Conservation (phyloP, 1,140 invertebrate genomes). For the Octopus bimaculoides region DNA sequence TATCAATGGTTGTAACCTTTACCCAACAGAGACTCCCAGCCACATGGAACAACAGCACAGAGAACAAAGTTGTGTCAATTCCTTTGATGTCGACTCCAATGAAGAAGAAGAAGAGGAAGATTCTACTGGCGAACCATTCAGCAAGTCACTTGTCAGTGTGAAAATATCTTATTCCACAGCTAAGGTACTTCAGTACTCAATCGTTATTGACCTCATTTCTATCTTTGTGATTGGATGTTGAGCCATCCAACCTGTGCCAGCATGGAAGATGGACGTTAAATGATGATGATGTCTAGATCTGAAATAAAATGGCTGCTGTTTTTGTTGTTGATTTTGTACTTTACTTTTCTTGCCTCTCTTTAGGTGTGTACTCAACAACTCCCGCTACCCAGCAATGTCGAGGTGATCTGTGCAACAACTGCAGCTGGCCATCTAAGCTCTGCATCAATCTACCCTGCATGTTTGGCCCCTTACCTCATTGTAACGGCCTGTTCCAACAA, state of each 20-base stretch:
- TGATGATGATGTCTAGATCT: too few species aligned
- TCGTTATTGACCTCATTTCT: too few species aligned
- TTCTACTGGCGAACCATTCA: constrained; percentile 2
- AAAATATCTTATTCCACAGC: constrained; percentile 42
- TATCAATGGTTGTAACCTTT: too few species aligned
- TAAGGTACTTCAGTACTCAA: constrained; percentile 31
- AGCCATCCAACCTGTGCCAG: too few species aligned
- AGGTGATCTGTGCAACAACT: constrained; percentile 86
- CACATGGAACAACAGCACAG: too few species aligned
- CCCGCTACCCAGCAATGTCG: constrained; percentile 82
- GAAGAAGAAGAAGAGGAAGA: background rate
- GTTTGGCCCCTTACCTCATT: constrained; percentile 93
- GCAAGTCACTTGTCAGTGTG: constrained; percentile 28
- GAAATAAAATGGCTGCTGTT: too few species aligned
- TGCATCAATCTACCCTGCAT: constrained; percentile 97
- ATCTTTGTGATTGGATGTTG: too few species aligned
- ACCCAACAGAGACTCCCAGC: too few species aligned
- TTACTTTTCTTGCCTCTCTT: constrained; percentile 16
- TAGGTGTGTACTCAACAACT: constrained; percentile 79
- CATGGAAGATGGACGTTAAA: too few species aligned
- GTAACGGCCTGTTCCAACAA: constrained; percentile 72
- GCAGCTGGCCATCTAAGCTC: constrained; percentile 95
- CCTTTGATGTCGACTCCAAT: background rate
- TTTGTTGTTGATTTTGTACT: constrained; percentile 8
- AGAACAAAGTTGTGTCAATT: background rate